Evolutionary conservation across 2,797 vertebrate genomes (phyloP), one percentile per base, ranked within the genome.

Genomic region (Adrianichthys oophorus): DNA sequence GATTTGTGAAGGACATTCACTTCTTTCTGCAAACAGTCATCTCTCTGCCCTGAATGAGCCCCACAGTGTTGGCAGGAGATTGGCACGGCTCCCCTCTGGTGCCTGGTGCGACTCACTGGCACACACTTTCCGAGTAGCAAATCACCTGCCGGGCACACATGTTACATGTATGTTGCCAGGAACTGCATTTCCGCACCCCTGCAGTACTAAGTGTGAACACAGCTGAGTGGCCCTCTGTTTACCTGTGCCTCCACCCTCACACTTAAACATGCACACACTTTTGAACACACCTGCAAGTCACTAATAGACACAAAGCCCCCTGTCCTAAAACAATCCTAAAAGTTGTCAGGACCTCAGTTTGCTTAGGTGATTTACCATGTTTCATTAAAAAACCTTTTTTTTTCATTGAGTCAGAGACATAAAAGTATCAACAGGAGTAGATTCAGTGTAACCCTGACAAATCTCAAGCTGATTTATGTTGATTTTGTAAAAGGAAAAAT

Each of bases 131-230:
- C 79, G 82, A 83, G 73, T 80, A 6, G 60, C 70, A 49, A 68
- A 65, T 83, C 87, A 77, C 90, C 87, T 85, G 82, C 85, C 54
- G 61, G 68, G 81, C 83, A 89, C 91, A 91, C 90, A 89, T 91
- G 90, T 90, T 90, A 86, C 86, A 70, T 45, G 69, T 51, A 62
- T 84, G 87, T 84, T 91, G 90, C 89, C 92, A 93, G 80, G 76
- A 75, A 81, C 17, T 43, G 48, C 66, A 80, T 87, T 92, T 93
- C 92, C 91, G 90, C 89, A 89, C 86, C 87, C 90, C 87, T 73
- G 85, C 87, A 23, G 80, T 65, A 85, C 77, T 16, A 64, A 49
- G 82, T 68, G 86, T 74, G 80, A 85, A 72, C 49, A 5, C 82
- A 86, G 74, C 86, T 63, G 87, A 79, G 83, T 56, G 48, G 83